Evolutionary conservation across 2,888 invertebrate genomes (phyloP).

Genomic region (Mythimna loreyi): DNA sequence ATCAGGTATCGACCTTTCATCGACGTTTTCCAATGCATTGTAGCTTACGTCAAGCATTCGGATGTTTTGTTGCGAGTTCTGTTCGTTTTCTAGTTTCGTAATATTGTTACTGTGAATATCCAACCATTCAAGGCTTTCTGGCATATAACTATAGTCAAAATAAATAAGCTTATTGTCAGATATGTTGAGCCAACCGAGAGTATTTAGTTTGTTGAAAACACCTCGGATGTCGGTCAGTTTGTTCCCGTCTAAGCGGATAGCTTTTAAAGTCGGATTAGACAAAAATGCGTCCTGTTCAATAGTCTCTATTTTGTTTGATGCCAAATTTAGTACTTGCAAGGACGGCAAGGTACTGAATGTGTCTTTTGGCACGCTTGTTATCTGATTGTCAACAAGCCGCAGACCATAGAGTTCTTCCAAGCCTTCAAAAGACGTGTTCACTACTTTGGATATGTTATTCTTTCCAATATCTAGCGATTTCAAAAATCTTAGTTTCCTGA

Average conservation of each 20-base stretch:
- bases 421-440: constrained; percentile 94
- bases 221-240: constrained; percentile 94
- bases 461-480: constrained; percentile 95
- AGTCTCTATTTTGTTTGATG: constrained; percentile 94
- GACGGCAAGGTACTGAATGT: constrained; percentile 93
- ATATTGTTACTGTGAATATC: constrained; percentile 95
- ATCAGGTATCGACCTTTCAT: constrained; percentile 93
- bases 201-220: constrained; percentile 93
- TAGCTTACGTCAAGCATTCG: constrained; percentile 95
- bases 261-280: constrained; percentile 93
- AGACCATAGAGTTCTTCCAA: constrained; percentile 94
- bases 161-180: constrained; percentile 94
- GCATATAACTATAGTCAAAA: constrained; percentile 95
- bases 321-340: constrained; percentile 94
- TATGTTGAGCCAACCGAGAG: constrained; percentile 95
- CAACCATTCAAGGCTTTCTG: constrained; percentile 94
- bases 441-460: constrained; percentile 93
- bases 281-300: constrained; percentile 95
- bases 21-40: constrained; percentile 93
- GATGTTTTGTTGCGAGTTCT: constrained; percentile 92
- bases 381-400: constrained; percentile 95
- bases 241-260: constrained; percentile 95
- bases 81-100: constrained; percentile 94
- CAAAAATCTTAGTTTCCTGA: constrained; percentile 92
- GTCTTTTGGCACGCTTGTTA: constrained; percentile 93